Base-by-base conservation (phyloP, 2,888 invertebrate genomes). In the Eristalinus aeneus region DNA sequence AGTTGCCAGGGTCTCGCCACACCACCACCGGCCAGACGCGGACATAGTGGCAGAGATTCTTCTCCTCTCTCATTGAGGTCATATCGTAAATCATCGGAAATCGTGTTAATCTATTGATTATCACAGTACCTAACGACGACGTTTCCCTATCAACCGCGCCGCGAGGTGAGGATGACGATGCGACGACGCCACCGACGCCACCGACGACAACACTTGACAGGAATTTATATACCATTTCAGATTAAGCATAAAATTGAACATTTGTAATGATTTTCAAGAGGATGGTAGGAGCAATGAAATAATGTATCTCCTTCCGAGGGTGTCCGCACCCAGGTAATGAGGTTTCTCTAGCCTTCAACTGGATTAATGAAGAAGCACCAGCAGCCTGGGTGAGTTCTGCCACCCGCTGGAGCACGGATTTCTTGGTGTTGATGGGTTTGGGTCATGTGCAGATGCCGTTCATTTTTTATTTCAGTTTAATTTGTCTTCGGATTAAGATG, bases 101-200 rank as follows among this genome's bases (percentile, higher is more conserved):
- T 87, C 87, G 87, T 87, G 87, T 87, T 83, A 83, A 87, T 87
- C 87, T 87, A 87, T 87, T 87, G 87, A 87, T 83, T 87, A 87
- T 83, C 78, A 72, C 68, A 83, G 63, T 75, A 83, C 79, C 72
- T 83, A 78, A 83, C 75, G 87, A 87, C 75, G 87, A 87, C 78
- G 83, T 79, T 83, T 83, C 74, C 32, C 83, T 75, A 83, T 79
- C 83, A 82, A 46, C 72, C 60, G 32, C 11, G 36, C 60, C 46
- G n/a, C 20, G n/a, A 11, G 72, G 27, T 11, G 16, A 22, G 5
- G 8, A 31, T 31, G 72, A 56, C 23, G 10, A 56, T 23, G 56
- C 11, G 11, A 56, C 64, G 58, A 68, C 31, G 36, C 63, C 39
- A 12, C 39, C 64, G 58, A 68, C 31, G 36, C 63, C 39, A 12